phyloP scores from a whole-genome alignment of 2,888 invertebrate genomes.

The Scaptomyza cyrtandrae region DNA sequence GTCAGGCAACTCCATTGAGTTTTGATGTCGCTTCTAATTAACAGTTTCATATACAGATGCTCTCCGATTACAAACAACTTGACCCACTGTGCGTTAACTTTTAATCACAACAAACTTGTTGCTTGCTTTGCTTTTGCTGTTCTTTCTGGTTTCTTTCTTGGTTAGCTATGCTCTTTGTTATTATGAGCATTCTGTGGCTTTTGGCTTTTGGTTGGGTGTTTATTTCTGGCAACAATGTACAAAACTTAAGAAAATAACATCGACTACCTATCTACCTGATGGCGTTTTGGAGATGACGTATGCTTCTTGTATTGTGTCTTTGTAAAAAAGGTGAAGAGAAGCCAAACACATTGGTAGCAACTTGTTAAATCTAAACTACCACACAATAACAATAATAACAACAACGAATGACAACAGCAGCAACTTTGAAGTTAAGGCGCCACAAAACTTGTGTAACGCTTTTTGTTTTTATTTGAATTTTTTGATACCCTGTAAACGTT shows the following conservation, averaged over 20 bases:
- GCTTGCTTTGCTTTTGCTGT: conserved; percentile 28
- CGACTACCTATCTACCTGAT: conserved; percentile 27
- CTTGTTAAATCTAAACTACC: conserved; percentile 44
- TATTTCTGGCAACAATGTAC: conserved; percentile 55
- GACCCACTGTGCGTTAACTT: conserved; percentile 56
- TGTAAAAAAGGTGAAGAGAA: conserved; percentile 26
- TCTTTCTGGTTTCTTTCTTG: conserved; percentile 37
- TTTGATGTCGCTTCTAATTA: conserved; percentile 32
- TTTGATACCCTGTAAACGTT: conserved; percentile 16
- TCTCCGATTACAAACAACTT: conserved; percentile 38
- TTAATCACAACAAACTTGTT: conserved; percentile 57
- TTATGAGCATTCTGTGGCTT: conserved; percentile 52
- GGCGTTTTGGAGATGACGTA: conserved; percentile 38
- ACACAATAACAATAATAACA: conserved; percentile 1
- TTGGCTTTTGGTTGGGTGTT: conserved; percentile 29
- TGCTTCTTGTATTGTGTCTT: conserved; percentile 2
- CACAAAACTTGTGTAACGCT: conserved; percentile 26
- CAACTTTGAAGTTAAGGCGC: conserved; percentile 30
- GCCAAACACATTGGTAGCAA: conserved; percentile 33
- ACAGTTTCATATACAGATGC: conserved; percentile 20
- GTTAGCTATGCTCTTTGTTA: conserved; percentile 42
- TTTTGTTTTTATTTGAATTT: neutral
- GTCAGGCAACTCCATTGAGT: conserved; percentile 31
- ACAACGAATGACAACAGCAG: conserved; percentile 31
- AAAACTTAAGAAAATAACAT: conserved; percentile 3